Evolutionary conservation across 2,797 vertebrate genomes (phyloP).

Genomic region (Tolypeutes matacus): DNA sequence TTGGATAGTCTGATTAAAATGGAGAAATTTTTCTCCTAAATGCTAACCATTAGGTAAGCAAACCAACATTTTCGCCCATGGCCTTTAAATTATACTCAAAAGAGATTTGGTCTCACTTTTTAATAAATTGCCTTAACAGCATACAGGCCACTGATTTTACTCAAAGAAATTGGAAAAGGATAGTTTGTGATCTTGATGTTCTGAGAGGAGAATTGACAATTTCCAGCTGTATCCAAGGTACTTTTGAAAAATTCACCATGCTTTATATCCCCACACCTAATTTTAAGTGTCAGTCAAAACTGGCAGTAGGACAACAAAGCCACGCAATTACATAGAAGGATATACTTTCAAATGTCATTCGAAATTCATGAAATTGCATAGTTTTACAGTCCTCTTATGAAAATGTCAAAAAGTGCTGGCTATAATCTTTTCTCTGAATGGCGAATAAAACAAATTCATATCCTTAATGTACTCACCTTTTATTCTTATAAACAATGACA

Average conservation of each 20-base stretch:
- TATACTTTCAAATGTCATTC: slow-evolving; percentile 64
- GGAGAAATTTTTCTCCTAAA: slow-evolving; percentile 8
- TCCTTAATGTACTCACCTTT: slow-evolving; percentile 56
- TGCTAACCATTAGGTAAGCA: neutral
- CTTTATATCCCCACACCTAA: slow-evolving; percentile 48
- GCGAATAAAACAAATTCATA: slow-evolving; percentile 48
- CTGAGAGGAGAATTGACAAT: slow-evolving; percentile 37
- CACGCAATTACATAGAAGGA: slow-evolving; percentile 23
- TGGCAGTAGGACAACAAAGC: slow-evolving; percentile 10
- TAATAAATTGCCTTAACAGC: slow-evolving; percentile 64
- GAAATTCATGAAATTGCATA: slow-evolving; percentile 69
- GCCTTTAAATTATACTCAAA: slow-evolving; percentile 60
- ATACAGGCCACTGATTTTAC: neutral
- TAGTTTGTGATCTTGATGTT: slow-evolving; percentile 50
- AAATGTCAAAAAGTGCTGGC: slow-evolving; percentile 73
- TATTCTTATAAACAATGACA: slow-evolving; percentile 55
- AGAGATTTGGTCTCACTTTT: slow-evolving; percentile 44
- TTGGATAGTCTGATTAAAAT: slow-evolving; percentile 25
- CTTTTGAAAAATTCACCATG: slow-evolving; percentile 29
- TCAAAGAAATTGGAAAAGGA: slow-evolving; percentile 16
- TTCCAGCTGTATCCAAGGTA: slow-evolving; percentile 6
- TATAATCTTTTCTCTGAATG: slow-evolving; percentile 60
- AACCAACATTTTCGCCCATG: neutral
- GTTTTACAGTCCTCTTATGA: slow-evolving; percentile 60
- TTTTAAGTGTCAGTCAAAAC: slow-evolving; percentile 73